phyloP scores from a whole-genome alignment of 2,888 invertebrate species.

The Sipha maydis region DNA sequence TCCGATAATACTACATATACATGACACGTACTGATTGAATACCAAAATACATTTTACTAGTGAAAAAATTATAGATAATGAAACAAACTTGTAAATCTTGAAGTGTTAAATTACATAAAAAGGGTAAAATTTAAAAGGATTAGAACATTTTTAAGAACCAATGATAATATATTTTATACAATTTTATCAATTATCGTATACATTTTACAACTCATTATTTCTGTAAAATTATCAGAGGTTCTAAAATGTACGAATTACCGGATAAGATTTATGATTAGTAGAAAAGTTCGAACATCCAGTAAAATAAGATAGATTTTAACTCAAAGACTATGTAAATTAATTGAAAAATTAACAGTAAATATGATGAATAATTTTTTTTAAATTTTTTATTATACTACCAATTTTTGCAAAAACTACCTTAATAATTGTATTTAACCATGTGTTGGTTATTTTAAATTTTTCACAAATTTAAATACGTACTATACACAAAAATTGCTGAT shows the following conservation, averaged over 20 bases:
- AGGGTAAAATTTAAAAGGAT: no score
- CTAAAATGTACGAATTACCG: neutral
- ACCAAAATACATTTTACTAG: neutral
- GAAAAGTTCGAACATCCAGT: neutral
- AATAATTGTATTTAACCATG: neutral
- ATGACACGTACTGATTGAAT: neutral
- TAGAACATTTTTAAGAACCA: no score
- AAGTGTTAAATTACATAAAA: no score
- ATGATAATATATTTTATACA: no score
- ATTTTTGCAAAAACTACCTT: no score
- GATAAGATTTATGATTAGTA: neutral
- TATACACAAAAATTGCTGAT: slow-evolving; percentile 3
- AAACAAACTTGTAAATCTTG: no score
- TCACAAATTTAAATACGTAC: neutral
- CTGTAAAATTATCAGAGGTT: neutral
- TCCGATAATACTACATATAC: neutral
- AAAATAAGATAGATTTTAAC: neutral
- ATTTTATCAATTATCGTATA: no score
- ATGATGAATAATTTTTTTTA: neutral
- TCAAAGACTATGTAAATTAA: no score
- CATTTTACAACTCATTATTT: no score
- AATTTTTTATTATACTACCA: neutral
- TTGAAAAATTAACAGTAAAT: neutral
- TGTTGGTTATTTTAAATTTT: neutral
- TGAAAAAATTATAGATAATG: no score